Evolutionary conservation across 1,140 invertebrate genomes (phyloP).

Genomic region (Trachymyrmex cornetzi): DNA sequence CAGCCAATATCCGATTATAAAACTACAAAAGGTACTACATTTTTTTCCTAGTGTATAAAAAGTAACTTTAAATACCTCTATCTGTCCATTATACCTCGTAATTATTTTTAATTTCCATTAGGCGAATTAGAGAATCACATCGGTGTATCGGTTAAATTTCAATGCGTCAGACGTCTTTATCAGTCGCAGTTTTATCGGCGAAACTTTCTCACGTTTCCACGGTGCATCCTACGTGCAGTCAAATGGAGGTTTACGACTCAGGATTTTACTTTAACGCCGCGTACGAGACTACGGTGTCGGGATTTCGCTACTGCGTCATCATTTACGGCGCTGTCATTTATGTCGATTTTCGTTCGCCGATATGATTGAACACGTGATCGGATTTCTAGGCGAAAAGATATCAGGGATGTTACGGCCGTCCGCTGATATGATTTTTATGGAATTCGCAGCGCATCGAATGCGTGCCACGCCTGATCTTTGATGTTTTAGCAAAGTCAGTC

Average conservation of each 20-base stretch:
- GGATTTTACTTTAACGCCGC: constrained; percentile 33
- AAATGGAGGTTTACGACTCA: constrained; percentile 37
- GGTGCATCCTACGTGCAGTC: constrained; percentile 19
- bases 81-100: not conserved
- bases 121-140: not conserved
- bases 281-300: not conserved
- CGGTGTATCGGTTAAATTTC: constrained; percentile 5
- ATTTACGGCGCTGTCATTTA: constrained; percentile 35
- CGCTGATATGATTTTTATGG: constrained; percentile 40
- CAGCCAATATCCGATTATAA: too few relatives aligned
- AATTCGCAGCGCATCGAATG: constrained; percentile 5
- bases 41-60: not conserved
- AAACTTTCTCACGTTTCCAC: constrained; percentile 15
- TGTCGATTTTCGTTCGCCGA: constrained; percentile 6
- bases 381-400: constrained; percentile 27
- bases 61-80: not conserved
- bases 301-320: constrained; percentile 32
- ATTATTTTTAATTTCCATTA: constrained; percentile 13
- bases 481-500: not conserved
- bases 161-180: constrained; percentile 29
- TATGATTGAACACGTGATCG: constrained; percentile 45
- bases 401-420: constrained; percentile 10
- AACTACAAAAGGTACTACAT: too few relatives aligned
- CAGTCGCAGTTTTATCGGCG: constrained; percentile 52
- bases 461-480: not conserved